These are phyloP conservation scores for Criorhina ranunculi DNA, from an alignment of 2,888 invertebrate genomes.

Conservation along the genomic window DNA sequence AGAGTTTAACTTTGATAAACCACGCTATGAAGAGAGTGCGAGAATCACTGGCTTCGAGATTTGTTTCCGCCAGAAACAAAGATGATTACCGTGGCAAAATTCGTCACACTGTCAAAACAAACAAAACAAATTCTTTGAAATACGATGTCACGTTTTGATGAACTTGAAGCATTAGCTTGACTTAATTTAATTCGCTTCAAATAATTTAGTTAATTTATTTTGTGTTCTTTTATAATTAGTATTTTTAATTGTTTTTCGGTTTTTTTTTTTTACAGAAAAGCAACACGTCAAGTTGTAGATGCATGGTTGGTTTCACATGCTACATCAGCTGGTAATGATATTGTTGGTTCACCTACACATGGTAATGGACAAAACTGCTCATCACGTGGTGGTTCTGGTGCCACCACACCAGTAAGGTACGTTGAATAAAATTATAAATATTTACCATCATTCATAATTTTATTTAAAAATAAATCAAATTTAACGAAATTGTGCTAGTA, in stretches of 20 bases:
- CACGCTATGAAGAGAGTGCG: too few species aligned
- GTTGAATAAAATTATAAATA: constrained; percentile 50
- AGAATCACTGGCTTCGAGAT: too few species aligned
- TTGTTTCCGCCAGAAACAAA: too few species aligned
- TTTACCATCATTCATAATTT: not conserved
- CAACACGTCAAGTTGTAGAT: constrained; percentile 96
- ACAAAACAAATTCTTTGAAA: too few species aligned
- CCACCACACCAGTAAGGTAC: constrained; percentile 96
- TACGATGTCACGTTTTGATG: too few species aligned
- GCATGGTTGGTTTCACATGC: constrained; percentile 96
- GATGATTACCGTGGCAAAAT: too few species aligned
- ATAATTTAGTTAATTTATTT: constrained; percentile 20
- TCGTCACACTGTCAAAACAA: too few species aligned
- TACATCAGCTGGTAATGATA: constrained; percentile 86
- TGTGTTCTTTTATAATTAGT: constrained; percentile 8
- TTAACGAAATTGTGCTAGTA: too few species aligned
- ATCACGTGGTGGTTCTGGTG: constrained; percentile 92
- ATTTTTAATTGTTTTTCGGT: not conserved
- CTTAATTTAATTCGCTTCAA: not conserved
- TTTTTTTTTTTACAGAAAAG: constrained; percentile 88
- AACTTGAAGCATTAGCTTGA: not conserved
- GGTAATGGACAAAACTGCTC: constrained; percentile 85
- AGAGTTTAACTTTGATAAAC: too few species aligned
- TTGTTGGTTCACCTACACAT: constrained; percentile 86
- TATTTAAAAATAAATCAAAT: too few species aligned